These are phyloP conservation scores for Thereva nobilitata DNA, from an alignment of 2,888 invertebrate species.

Conservation along the genomic window DNA sequence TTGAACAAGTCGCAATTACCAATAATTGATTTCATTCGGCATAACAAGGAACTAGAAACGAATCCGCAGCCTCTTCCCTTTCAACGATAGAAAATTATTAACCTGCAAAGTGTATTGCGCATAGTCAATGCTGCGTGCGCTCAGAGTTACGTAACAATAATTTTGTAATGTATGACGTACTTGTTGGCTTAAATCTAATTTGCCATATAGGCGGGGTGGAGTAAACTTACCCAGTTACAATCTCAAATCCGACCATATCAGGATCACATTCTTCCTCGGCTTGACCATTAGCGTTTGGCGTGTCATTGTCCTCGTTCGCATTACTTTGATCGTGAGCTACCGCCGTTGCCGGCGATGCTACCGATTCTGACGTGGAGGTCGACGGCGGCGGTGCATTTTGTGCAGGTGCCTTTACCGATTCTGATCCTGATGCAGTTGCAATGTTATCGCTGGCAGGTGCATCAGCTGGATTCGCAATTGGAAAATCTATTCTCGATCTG, in stretches of 20 bases:
- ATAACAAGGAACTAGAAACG: constrained; percentile 35
- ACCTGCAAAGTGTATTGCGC: constrained; percentile 14
- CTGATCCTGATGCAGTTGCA: constrained; percentile 49
- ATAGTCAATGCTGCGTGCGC: constrained; percentile 24
- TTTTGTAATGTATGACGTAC: constrained; percentile 28
- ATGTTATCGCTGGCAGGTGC: constrained; percentile 47
- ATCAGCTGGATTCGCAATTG: constrained; percentile 47
- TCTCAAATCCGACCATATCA: constrained; percentile 88
- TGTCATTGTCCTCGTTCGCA: constrained; percentile 32
- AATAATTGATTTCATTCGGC: constrained; percentile 39
- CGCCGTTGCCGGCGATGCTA: constrained; percentile 33
- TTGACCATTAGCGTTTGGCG: constrained; percentile 40
- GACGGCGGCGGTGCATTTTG: constrained; percentile 58
- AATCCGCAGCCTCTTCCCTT: not conserved
- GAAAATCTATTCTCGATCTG: constrained; percentile 52
- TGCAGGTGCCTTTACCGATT: constrained; percentile 43
- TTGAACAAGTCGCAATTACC: constrained; percentile 34
- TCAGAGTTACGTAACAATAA: constrained; percentile 30
- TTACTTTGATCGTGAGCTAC: constrained; percentile 28
- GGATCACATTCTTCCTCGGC: constrained; percentile 77
- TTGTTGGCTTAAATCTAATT: constrained; percentile 4
- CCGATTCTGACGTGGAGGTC: constrained; percentile 35
- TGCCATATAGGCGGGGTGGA: not conserved
- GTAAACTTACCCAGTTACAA: constrained; percentile 75
- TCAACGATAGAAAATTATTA: constrained; percentile 12